Conservation (phyloP, 2,113 vertebrate genomes). For the Urocolius indicus region DNA sequence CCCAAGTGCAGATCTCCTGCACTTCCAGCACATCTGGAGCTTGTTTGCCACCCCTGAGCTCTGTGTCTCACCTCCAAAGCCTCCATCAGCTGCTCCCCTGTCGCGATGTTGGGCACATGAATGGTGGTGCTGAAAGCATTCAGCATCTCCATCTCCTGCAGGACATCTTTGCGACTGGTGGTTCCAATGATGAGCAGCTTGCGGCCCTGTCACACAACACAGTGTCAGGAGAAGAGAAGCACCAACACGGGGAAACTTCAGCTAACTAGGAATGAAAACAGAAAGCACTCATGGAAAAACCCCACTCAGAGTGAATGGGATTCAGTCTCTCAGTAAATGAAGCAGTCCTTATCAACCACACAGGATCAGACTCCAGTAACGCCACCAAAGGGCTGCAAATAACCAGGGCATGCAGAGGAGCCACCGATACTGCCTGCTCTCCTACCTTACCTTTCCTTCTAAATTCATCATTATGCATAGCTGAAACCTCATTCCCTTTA, state of each 20-base stretch:
- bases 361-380: neutral
- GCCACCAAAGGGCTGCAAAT: neutral
- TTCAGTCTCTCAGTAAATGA: neutral
- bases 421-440: neutral
- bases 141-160: conserved; percentile 98
- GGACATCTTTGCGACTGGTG: conserved; percentile 94
- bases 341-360: neutral
- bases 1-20: neutral
- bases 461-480: neutral
- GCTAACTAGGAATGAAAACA: neutral
- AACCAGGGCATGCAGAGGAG: neutral
- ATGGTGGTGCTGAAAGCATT: conserved; percentile 96
- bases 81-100: conserved; percentile 88
- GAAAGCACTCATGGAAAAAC: neutral
- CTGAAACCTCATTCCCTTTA: neutral
- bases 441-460: neutral
- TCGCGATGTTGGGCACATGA: conserved; percentile 92
- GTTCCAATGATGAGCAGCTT: conserved; percentile 97
- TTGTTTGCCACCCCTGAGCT: neutral
- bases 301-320: neutral
- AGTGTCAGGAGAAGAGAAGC: neutral
- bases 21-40: neutral
- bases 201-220: conserved; percentile 81
- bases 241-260: neutral
- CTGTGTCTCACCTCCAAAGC: conserved; percentile 85